Base-by-base conservation (phyloP, 2,797 vertebrate genomes). In the Ctenosaura bakeri region DNA sequence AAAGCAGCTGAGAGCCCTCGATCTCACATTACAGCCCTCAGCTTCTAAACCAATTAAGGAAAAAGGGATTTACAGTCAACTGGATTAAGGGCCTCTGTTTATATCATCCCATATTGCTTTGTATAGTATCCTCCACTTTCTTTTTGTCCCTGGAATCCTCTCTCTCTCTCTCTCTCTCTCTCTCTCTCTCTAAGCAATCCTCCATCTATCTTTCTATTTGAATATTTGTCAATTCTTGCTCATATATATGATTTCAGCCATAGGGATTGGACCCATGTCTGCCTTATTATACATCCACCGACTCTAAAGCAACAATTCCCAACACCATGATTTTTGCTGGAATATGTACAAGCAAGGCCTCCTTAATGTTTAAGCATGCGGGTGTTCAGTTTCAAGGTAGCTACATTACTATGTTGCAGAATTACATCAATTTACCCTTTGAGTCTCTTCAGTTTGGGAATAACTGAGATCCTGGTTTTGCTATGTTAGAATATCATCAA, bases 21-120 rank as follows among this genome's bases (percentile, higher is more conserved):
- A 83, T 96, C 97, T 97, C 97, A 96, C 96, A 95, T 98, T 97
- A 97, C 96, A 96, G 96, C 94, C 97, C 95, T 93, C 94, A 96
- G 90, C 95, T 97, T 97, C 97, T 97, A 98, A 98, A 97, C 97
- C 97, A 98, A 98, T 98, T 98, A 98, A 97, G 96, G 95, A 94
- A 96, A 90, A 97, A 94, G 95, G 96, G 97, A 98, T 98, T 98
- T 98, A 95, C 95, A 97, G 97, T 96, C 95, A 95, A 96, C 96
- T 95, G 96, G 96, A 97, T 97, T 97, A 97, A 95, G 94, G 50
- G 95, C 86, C 91, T 96, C 94, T 97, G 96, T 97, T 97, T 97
- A 97, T 98, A 97, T 97, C 97, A 97, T 95, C 95, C 96, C 93
- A 95, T 97, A 97, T 98, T 97, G 97, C 96, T 97, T 97, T 96